These are phyloP conservation scores for Thera obeliscata DNA, from an alignment of 2,888 invertebrate genomes.

Conservation along the genomic window DNA sequence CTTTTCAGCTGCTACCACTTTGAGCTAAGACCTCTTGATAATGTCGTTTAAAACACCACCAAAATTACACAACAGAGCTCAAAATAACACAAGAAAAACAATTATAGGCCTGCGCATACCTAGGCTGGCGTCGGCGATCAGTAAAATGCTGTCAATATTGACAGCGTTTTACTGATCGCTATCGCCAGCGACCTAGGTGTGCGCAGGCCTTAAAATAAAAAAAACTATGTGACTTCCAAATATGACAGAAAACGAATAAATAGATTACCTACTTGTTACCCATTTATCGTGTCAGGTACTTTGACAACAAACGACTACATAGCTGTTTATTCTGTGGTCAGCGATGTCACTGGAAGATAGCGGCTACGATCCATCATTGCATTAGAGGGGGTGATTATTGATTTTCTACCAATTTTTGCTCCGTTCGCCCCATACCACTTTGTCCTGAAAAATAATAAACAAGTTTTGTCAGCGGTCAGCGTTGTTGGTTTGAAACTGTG, in stretches of 20 bases:
- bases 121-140: too few relatives aligned
- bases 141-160: too few relatives aligned
- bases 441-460: slow-evolving; percentile 42
- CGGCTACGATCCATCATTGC: slow-evolving; percentile 74
- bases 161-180: too few relatives aligned
- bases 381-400: slow-evolving; percentile 75
- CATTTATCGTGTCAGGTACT: slow-evolving; percentile 32
- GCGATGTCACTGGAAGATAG: slow-evolving; percentile 75
- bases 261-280: not conserved
- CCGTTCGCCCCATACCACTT: slow-evolving; percentile 31
- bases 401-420: slow-evolving; percentile 67
- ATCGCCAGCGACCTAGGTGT: too few relatives aligned
- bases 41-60: too few relatives aligned
- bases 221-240: too few relatives aligned
- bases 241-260: not conserved
- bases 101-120: too few relatives aligned
- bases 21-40: too few relatives aligned
- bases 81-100: too few relatives aligned
- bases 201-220: too few relatives aligned
- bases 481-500: slow-evolving; percentile 24
- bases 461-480: slow-evolving; percentile 37
- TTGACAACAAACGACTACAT: slow-evolving; percentile 49
- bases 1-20: too few relatives aligned
- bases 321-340: slow-evolving; percentile 56
- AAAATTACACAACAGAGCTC: too few relatives aligned